Conservation (phyloP, 2,888 invertebrate species). For the Smittia aterrima region DNA sequence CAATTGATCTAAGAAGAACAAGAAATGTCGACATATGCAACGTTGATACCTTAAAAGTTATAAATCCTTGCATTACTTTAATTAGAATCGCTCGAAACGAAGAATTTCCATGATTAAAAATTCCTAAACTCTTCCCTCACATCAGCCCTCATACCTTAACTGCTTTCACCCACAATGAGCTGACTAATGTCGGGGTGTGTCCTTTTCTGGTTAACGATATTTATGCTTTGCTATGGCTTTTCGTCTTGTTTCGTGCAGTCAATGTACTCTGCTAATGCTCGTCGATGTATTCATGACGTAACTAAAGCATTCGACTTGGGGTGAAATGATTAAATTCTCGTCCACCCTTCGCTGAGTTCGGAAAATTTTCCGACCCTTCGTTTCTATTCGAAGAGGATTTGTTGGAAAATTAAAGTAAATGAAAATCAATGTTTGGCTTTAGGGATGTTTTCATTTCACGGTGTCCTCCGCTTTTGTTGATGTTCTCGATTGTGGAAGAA, state of each 20-base stretch:
- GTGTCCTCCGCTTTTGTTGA: not conserved
- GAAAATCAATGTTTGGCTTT: constrained; percentile 41
- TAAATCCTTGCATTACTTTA: constrained; percentile 30
- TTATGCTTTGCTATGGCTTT: constrained; percentile 34
- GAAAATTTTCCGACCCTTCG: not conserved
- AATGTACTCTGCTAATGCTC: constrained; percentile 19
- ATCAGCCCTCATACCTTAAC: constrained; percentile 6
- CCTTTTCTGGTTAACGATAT: constrained; percentile 36
- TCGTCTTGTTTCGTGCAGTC: not conserved
- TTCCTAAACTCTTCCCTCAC: constrained; percentile 28
- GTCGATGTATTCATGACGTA: constrained; percentile 32
- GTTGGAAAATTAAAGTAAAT: constrained; percentile 30
- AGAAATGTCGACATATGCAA: constrained; percentile 38
- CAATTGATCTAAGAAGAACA: not conserved
- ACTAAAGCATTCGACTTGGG: constrained; percentile 16
- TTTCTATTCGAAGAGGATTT: not conserved
- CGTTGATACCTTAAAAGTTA: constrained; percentile 30
- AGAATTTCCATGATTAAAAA: constrained; percentile 25
- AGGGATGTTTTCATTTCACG: constrained; percentile 24
- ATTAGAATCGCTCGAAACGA: not conserved
- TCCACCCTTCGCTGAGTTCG: not conserved
- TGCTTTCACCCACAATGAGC: constrained; percentile 39
- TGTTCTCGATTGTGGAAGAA: not conserved
- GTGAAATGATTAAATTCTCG: constrained; percentile 40
- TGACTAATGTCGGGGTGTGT: constrained; percentile 38